Percentiles rank a stretch among this genome's conserved stretches.
phyloP scores from a whole-genome alignment of 2,888 invertebrate genomes.

The Tryphoninae sp. region DNA sequence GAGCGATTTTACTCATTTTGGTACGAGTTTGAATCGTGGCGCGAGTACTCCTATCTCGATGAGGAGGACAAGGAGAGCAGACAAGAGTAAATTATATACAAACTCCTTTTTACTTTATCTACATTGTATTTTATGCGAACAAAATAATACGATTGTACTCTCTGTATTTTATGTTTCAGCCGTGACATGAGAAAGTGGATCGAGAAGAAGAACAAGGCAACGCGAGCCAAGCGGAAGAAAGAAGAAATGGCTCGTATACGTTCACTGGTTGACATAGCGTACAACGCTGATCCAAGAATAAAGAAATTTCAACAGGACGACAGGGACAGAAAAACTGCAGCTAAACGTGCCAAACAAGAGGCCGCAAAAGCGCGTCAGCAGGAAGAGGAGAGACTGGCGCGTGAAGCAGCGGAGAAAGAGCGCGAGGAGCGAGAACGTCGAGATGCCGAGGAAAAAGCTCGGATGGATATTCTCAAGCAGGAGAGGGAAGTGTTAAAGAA shows the following conservation, averaged over 20 bases:
- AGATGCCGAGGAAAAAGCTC: conserved; percentile 91
- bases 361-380: conserved; percentile 91
- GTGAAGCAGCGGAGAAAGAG: conserved; percentile 85
- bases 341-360: conserved; percentile 93
- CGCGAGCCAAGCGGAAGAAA: conserved; percentile 95
- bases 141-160: too few relatives aligned
- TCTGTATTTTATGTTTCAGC: conserved; percentile 72
- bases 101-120: background rate
- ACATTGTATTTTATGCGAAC: too few relatives aligned
- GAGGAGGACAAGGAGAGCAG: conserved; percentile 99
- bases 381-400: conserved; percentile 90
- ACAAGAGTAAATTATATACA: conserved; percentile 85
- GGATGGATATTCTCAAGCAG: conserved; percentile 90
- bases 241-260: conserved; percentile 97
- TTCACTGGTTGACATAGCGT: conserved; percentile 95
- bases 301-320: conserved; percentile 96
- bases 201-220: conserved; percentile 98
- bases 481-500: conserved; percentile 94
- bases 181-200: conserved; percentile 98
- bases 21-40: conserved; percentile 99
- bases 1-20: conserved; percentile 98
- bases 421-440: conserved; percentile 88
- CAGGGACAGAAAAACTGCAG: conserved; percentile 93
- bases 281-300: conserved; percentile 96
- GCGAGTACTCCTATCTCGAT: conserved; percentile 99